Conservation (phyloP, 1,140 invertebrate genomes). For the Galendromus occidentalis region DNA sequence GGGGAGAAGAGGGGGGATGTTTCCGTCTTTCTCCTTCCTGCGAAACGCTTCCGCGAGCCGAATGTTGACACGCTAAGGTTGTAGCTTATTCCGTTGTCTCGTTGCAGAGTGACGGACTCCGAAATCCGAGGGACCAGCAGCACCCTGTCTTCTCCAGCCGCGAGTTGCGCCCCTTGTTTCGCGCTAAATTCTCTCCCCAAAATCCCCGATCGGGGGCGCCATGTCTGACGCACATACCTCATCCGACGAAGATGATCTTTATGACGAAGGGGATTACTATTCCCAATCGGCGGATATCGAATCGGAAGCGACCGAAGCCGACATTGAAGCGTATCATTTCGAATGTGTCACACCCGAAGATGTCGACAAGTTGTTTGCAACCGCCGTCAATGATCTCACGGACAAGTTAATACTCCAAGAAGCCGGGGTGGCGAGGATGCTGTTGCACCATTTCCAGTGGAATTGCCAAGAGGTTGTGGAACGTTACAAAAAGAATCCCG, state of each 20-base stretch:
- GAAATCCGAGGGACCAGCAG: too few relatives aligned
- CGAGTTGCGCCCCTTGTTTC: too few relatives aligned
- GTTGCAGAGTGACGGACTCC: too few relatives aligned
- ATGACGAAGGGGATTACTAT: conserved; percentile 7
- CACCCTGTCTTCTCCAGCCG: too few relatives aligned
- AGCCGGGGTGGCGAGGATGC: neutral
- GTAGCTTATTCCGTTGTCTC: too few relatives aligned
- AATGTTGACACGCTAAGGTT: too few relatives aligned
- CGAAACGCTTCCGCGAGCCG: too few relatives aligned
- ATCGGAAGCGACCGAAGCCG: neutral
- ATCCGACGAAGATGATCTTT: conserved; percentile 5
- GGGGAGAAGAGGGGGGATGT: too few relatives aligned
- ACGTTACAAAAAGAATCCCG: neutral
- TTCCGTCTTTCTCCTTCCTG: too few relatives aligned
- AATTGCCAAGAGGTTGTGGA: neutral
- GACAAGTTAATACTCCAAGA: neutral
- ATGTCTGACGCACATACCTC: conserved; percentile 2
- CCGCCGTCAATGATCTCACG: conserved; percentile 25
- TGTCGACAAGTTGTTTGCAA: conserved; percentile 33
- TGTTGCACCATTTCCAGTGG: conserved; percentile 1
- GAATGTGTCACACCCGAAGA: neutral
- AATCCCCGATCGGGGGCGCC: conserved; percentile 25
- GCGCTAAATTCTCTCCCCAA: too few relatives aligned
- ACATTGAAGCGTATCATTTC: neutral
- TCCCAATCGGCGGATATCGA: neutral